Evolutionary conservation across 2,113 vertebrate species (phyloP).

Genomic region (Salvelinus sp.): DNA sequence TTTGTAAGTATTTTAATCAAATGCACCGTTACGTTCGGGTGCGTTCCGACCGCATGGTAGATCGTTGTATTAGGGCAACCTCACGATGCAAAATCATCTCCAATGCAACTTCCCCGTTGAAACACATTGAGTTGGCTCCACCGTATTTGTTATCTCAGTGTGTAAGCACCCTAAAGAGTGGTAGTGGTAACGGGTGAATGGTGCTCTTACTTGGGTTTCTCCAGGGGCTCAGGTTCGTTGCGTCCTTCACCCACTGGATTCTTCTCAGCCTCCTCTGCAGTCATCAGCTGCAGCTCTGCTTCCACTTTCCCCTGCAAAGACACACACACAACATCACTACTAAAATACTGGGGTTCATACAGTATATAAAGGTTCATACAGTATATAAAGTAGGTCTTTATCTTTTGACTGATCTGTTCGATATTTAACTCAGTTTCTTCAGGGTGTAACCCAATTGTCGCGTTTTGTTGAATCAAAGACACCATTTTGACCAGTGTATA

Average conservation of each 20-base stretch:
- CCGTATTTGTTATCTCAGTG: too few relatives aligned
- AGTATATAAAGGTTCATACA: neutral
- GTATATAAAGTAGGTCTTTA: neutral
- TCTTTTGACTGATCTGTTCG: neutral
- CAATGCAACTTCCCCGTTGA: too few relatives aligned
- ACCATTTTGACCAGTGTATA: neutral
- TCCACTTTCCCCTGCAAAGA: constrained; percentile 90
- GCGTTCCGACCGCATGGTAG: too few relatives aligned
- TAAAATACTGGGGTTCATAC: neutral
- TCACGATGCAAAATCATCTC: too few relatives aligned
- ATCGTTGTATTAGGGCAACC: too few relatives aligned
- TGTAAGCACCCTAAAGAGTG: too few relatives aligned
- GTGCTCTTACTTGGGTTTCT: constrained; percentile 94
- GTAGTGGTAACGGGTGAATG: neutral
- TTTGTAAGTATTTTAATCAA: neutral
- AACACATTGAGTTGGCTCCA: too few relatives aligned
- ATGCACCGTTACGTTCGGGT: too few relatives aligned
- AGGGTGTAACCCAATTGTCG: neutral
- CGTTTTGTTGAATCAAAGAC: neutral
- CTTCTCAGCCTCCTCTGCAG: constrained; percentile 93
- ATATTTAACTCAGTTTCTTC: neutral
- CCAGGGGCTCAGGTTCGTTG: constrained; percentile 93
- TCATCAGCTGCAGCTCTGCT: constrained; percentile 92
- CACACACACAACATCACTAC: neutral
- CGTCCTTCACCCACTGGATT: constrained; percentile 91